Conservation (phyloP, 2,797 vertebrate species). For the Yasuhikotakia modesta region DNA sequence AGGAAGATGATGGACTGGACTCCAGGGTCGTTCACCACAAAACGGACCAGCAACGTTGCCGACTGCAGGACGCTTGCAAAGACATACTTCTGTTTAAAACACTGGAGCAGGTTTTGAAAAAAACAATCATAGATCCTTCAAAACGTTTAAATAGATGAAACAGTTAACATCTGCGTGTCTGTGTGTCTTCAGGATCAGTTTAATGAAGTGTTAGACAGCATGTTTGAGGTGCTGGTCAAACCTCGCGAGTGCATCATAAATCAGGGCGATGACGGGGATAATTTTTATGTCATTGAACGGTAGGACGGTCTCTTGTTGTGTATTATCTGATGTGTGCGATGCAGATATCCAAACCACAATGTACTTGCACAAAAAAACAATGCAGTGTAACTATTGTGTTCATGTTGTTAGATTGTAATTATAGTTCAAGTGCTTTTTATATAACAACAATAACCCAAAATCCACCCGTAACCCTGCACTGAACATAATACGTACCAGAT, state of each 20-base stretch:
- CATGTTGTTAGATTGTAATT: too few relatives aligned
- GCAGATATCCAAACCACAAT: too few relatives aligned
- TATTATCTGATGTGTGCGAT: too few relatives aligned
- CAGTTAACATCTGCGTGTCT: not conserved
- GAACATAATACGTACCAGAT: too few relatives aligned
- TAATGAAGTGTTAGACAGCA: constrained; percentile 91
- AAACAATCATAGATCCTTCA: not conserved
- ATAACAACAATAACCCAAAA: too few relatives aligned
- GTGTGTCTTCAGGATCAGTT: constrained; percentile 85
- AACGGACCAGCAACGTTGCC: constrained; percentile 86
- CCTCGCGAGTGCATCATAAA: constrained; percentile 91
- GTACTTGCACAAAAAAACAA: too few relatives aligned
- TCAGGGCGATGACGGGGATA: constrained; percentile 94
- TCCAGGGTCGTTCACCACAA: constrained; percentile 88
- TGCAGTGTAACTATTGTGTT: too few relatives aligned
- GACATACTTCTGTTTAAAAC: constrained; percentile 95
- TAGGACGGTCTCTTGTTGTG: constrained; percentile 52
- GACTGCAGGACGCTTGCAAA: constrained; percentile 92
- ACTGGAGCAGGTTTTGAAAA: constrained; percentile 82
- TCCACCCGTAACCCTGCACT: too few relatives aligned
- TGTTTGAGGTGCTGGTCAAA: constrained; percentile 92
- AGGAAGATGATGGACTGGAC: constrained; percentile 88
- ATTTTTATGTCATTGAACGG: constrained; percentile 94
- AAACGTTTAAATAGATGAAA: too few relatives aligned
- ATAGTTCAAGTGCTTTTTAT: too few relatives aligned